phyloP scores from a whole-genome alignment of 2,113 vertebrate species.

The Clarias macrocephalus region DNA sequence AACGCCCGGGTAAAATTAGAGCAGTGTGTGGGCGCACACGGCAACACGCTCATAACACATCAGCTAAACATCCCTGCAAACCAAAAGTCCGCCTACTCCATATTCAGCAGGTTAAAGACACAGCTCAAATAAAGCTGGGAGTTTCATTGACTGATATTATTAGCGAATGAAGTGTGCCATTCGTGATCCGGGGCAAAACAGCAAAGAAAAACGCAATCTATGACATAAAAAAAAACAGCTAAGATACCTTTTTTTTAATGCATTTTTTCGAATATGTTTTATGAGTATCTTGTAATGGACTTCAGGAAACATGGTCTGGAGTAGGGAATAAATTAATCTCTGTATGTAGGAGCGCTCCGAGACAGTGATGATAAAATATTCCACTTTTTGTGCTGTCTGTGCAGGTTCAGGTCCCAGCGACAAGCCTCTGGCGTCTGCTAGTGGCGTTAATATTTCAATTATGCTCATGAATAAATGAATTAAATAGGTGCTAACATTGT shows the following conservation, averaged over 20 bases:
- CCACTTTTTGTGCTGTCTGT: conserved; percentile 50
- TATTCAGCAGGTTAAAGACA: conserved; percentile 42
- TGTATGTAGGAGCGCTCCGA: conserved; percentile 15
- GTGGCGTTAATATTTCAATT: conserved; percentile 73
- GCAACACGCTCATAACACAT: conserved; percentile 49
- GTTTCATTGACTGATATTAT: conserved; percentile 36
- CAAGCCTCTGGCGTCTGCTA: conserved; percentile 56
- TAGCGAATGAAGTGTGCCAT: conserved; percentile 24
- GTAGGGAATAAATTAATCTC: conserved; percentile 37
- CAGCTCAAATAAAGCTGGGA: conserved; percentile 28
- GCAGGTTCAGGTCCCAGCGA: conserved; percentile 49
- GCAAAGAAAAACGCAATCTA: conserved; percentile 23
- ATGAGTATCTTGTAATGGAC: conserved; percentile 48
- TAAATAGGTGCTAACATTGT: conserved; percentile 61
- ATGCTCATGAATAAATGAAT: conserved; percentile 69
- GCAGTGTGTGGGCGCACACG: conserved; percentile 45
- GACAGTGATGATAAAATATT: conserved; percentile 63
- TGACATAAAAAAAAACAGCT: background rate
- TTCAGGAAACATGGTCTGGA: conserved; percentile 31
- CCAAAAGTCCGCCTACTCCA: conserved; percentile 46
- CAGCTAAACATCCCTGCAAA: conserved; percentile 49
- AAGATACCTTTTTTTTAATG: conserved; percentile 3
- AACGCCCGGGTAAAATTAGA: conserved; percentile 53
- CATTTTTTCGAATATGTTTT: conserved; percentile 32
- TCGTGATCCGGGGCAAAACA: conserved; percentile 19